Evolutionary conservation across 2,888 invertebrate species (phyloP), one percentile per base, ranked within the genome.

Genomic region (Torymus auratus): DNA sequence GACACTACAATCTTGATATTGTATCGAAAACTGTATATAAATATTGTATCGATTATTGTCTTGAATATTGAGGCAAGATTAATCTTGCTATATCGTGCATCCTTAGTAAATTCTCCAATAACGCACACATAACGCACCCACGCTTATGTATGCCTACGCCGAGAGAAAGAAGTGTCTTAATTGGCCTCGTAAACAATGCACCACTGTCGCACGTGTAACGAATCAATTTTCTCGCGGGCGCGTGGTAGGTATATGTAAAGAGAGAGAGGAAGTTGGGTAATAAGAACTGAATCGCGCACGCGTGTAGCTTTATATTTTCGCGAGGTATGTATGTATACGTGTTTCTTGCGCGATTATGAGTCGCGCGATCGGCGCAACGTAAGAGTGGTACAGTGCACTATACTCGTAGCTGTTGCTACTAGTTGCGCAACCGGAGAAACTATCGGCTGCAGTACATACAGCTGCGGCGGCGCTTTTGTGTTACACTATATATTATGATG

Each of bases 341-440:
- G 41, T 41, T 41, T 41, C 41, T 41, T 41, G 7, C 41, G 41
- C 41, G 41, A 41, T 41, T 41, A 41, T 10, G 41, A 41, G 41
- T 41, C 15, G 17, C 13, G 13, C 13, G 28, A n/a, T 17, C 55
- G n/a, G 41, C n/a, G 10, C 14, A 14, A 53, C 15, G 7, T 76
- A 68, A 68, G 7, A 28, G 28, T 61, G 60, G 61, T 14, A 56
- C 20, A 41, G 55, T 60, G 55, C 14, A 41, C 41, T 41, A 28
- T 28, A 41, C 41, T 41, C 41, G 41, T 41, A 41, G 41, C n/a
- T 23, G 62, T 56, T 61, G 82, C 81, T 75, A 82, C 78, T 79
- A 81, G 85, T 88, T 88, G 84, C 83, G 86, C 84, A 88, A 88
- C 84, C 84, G 84, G 87, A 85, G 88, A 88, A 88, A 88, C 87